These are phyloP conservation scores for Adoxophyes honmai DNA, from an alignment of 1,140 invertebrate species.

Conservation along the genomic window DNA sequence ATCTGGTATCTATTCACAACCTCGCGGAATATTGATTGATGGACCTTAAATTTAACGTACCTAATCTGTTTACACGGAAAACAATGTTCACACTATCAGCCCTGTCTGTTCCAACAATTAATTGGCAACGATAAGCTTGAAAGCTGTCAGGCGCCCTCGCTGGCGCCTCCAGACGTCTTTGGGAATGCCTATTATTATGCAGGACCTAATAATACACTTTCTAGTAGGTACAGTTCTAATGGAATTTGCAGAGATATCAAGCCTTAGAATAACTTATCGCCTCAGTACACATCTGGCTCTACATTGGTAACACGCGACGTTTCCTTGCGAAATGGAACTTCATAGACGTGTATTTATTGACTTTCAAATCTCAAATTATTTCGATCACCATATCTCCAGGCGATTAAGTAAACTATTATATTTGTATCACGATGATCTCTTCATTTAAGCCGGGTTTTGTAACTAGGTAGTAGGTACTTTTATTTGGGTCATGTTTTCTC, in stretches of 20 bases:
- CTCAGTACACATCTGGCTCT: too few relatives aligned
- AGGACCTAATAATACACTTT: neutral
- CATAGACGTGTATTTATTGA: too few relatives aligned
- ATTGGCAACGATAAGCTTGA: constrained; percentile 47
- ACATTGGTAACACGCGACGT: too few relatives aligned
- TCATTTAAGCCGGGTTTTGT: too few relatives aligned
- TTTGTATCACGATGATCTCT: too few relatives aligned
- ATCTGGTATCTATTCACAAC: neutral
- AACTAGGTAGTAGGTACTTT: too few relatives aligned
- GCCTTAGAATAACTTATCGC: too few relatives aligned
- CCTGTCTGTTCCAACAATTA: constrained; percentile 44
- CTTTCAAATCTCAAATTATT: too few relatives aligned
- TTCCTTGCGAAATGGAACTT: too few relatives aligned
- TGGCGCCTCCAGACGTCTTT: constrained; percentile 46
- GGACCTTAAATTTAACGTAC: neutral
- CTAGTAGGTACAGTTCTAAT: neutral
- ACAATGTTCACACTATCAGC: constrained; percentile 37
- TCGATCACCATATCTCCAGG: too few relatives aligned
- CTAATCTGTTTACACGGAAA: constrained; percentile 30
- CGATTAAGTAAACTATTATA: too few relatives aligned
- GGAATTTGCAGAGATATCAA: constrained; percentile 11
- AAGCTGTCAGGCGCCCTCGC: constrained; percentile 37
- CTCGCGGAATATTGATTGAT: constrained; percentile 8
- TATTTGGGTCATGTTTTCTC: too few relatives aligned
- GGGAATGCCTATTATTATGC: constrained; percentile 17